These are phyloP conservation scores for Sebastes wilsoni DNA, from an alignment of 2,797 vertebrate species.

Conservation along the genomic window DNA sequence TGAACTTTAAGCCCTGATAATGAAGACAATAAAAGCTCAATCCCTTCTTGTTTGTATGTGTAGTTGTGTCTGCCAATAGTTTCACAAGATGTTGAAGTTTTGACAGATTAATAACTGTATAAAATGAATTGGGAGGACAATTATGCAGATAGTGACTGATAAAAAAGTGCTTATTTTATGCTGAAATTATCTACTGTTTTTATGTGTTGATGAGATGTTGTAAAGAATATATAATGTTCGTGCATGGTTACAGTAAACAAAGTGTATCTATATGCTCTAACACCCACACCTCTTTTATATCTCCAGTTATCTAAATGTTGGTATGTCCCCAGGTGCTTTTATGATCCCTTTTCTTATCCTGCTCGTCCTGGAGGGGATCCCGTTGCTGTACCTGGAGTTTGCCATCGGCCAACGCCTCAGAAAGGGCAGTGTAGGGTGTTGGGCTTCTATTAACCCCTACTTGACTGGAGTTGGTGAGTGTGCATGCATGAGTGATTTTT, in stretches of 20 bases:
- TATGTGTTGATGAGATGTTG: background rate
- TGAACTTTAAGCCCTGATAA: constrained; percentile 60
- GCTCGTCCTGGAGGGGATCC: constrained; percentile 87
- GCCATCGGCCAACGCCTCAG: constrained; percentile 88
- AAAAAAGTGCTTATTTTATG: too few relatives aligned
- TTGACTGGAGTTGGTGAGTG: constrained; percentile 88
- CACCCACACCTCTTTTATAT: background rate
- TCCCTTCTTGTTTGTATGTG: background rate
- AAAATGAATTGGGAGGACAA: background rate
- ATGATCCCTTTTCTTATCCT: constrained; percentile 92
- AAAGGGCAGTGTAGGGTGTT: constrained; percentile 84
- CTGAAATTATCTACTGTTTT: background rate
- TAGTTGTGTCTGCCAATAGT: background rate
- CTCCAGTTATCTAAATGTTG: constrained; percentile 12
- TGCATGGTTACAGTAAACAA: background rate
- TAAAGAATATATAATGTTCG: background rate
- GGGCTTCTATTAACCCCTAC: constrained; percentile 82
- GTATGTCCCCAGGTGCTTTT: constrained; percentile 83
- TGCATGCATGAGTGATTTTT: background rate
- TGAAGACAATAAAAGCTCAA: constrained; percentile 15
- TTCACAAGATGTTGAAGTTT: background rate
- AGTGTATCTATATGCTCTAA: background rate
- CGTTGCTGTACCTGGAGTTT: constrained; percentile 87
- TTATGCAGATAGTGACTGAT: background rate
- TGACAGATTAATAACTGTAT: background rate